Evolutionary conservation across 2,113 vertebrate species (phyloP), one percentile per base, ranked within the genome.

Genomic region (Microcebus griseorufus): DNA sequence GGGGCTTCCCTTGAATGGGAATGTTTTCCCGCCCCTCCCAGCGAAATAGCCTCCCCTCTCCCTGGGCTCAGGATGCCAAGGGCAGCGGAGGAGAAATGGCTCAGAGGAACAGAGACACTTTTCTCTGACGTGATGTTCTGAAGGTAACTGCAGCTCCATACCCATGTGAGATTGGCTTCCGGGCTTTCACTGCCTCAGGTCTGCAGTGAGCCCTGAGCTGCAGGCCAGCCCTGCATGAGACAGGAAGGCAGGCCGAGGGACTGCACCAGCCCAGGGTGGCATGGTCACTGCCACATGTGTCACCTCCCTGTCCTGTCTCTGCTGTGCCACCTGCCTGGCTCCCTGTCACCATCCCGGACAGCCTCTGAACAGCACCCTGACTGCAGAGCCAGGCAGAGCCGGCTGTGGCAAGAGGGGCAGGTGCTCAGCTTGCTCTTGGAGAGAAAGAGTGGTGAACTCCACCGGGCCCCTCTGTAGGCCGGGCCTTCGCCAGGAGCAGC

Each of bases 231-330:
- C 58, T 13, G 5, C 2, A 8, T 10, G 45, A 90, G 42, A 4
- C 5, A 73, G 72, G 45, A 90, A 90, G 60, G 8, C 1, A 60
- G 55, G 37, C 32, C 45, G 0, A 39, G 51, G 45, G 76, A 37
- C 23, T 6, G 4, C 53, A 6, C 37, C 11, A n/a, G 87, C n/a
- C 58, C 4, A 12, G 14, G 10, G 42, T 3, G n/a, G 5, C 10
- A 39, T 13, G 32, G 22, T 42, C 37, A 3, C 2, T 1, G 4
- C 34, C 37, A 1, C 0, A 1, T 11, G 2, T 22, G 20, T 32
- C 34, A 6, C 13, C 27, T 34, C 29, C 9, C 1, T 8, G n/a
- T 64, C 39, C n/a, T 20, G 3, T 32, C 67, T 25, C 6, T 6
- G 37, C 34, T 39, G 9, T 12, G 2, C 51, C 8, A 6, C 48